Evolutionary conservation across 2,888 invertebrate genomes (phyloP), one percentile per base, ranked within the genome.

Genomic region (Seira sanloemensis): DNA sequence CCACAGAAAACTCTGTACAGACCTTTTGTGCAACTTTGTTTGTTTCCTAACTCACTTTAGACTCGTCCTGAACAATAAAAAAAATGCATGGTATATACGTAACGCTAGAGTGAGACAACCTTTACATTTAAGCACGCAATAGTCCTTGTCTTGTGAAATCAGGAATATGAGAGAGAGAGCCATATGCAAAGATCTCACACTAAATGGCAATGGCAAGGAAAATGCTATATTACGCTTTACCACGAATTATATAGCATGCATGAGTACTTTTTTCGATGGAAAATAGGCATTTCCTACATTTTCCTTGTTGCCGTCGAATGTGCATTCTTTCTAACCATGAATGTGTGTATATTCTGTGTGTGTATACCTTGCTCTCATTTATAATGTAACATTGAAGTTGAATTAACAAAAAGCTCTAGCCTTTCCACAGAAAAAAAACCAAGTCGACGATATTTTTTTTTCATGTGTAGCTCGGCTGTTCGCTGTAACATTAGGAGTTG

Each of bases 91-190:
- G 50, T 12, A 1, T 50, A 12, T 50, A 12, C 2, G 16, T 50
- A 50, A 50, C 50, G 12, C 16, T 50, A 50, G 50, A 7, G 16
- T 18, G 50, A 50, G 50, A 50, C 50, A 50, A 50, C 16, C 50
- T 50, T 37, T 50, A 50, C n/a, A n/a, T 50, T 50, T 50, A 67
- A 67, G 67, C 67, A 67, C 67, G 67, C 67, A 67, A 25, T 67
- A 25, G 67, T 23, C 67, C 67, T 67, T 67, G 67, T 67, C 67
- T 67, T 67, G 67, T 67, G 67, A 67, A 50, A 50, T 50, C 50
- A 12, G 16, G 16, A 50, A 18, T 18, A 37, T 37, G n/a, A n/a
- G n/a, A n/a, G n/a, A n/a, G n/a, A n/a, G 2, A 50, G n/a, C 50
- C 16, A 50, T 50, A 50, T 50, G 50, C 50, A 50, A 50, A 50